phyloP scores from a whole-genome alignment of 2,888 invertebrate genomes.

The Dynastes maya region DNA sequence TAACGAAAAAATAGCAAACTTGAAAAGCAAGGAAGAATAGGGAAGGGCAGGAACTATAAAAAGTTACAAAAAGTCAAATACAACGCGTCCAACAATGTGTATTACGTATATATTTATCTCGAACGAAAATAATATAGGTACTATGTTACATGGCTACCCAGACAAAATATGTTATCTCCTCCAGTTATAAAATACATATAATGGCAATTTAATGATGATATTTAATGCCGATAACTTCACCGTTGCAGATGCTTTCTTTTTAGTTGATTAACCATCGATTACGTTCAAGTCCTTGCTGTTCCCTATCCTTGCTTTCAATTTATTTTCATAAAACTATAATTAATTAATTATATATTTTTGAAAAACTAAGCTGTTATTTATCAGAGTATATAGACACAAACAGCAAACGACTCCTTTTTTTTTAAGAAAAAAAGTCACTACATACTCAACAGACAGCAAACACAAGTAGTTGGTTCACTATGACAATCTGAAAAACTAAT shows the following conservation, averaged over 20 bases:
- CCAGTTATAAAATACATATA: conserved; percentile 49
- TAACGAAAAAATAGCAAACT: conserved; percentile 20
- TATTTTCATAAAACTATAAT: not conserved
- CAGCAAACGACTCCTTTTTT: too few species aligned
- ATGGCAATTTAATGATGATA: conserved; percentile 50
- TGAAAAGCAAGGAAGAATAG: conserved; percentile 23
- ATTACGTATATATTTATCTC: conserved; percentile 42
- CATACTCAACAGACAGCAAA: too few species aligned
- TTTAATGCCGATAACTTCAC: conserved; percentile 47
- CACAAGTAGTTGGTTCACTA: too few species aligned
- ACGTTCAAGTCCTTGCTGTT: conserved; percentile 7
- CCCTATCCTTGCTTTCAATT: not conserved
- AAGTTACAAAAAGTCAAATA: conserved; percentile 14
- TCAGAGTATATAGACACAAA: too few species aligned
- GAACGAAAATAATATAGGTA: conserved; percentile 48
- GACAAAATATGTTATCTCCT: conserved; percentile 38
- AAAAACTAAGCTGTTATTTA: too few species aligned
- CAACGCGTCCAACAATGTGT: conserved; percentile 17
- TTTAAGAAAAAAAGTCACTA: too few species aligned
- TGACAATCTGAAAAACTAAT: too few species aligned
- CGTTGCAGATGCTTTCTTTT: conserved; percentile 51
- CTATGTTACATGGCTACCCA: conserved; percentile 44
- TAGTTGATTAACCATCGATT: conserved; percentile 27
- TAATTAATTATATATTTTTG: not conserved
- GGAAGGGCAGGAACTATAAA: conserved; percentile 14